Evolutionary conservation across 2,888 invertebrate species (phyloP).

Genomic region (Mystacides longicornis): DNA sequence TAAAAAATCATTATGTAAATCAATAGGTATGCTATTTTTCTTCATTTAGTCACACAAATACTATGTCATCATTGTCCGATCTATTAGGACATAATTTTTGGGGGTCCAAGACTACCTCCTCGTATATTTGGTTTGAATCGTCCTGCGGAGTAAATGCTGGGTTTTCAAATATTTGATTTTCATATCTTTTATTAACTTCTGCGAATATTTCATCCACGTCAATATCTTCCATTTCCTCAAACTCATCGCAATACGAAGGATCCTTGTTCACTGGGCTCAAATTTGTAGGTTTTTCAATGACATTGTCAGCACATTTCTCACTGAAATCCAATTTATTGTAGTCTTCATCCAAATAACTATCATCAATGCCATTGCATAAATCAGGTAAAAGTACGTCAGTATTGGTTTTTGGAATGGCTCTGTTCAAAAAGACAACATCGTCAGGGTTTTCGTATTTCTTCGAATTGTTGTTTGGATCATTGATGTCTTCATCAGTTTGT

Average conservation of each 20-base stretch:
- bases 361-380: not conserved
- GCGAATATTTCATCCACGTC: conserved; percentile 28
- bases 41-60: conserved; percentile 34
- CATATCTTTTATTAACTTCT: conserved; percentile 30
- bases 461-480: not conserved
- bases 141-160: not conserved
- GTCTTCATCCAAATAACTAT: not conserved
- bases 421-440: not conserved
- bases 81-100: conserved; percentile 37
- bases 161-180: not conserved
- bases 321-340: no score
- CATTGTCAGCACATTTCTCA: not conserved
- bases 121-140: conserved; percentile 25
- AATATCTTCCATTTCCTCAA: not conserved
- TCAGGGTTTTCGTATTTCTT: not conserved
- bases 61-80: conserved; percentile 34
- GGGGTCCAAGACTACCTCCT: conserved; percentile 31
- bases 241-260: not conserved
- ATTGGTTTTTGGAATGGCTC: not conserved
- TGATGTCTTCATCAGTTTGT: not conserved
- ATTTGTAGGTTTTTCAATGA: not conserved
- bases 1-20: no score
- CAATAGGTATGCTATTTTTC: not conserved
- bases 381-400: not conserved
- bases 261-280: not conserved